These are phyloP conservation scores for Lycia hirtaria DNA, from an alignment of 2,888 invertebrate species.

Conservation along the genomic window DNA sequence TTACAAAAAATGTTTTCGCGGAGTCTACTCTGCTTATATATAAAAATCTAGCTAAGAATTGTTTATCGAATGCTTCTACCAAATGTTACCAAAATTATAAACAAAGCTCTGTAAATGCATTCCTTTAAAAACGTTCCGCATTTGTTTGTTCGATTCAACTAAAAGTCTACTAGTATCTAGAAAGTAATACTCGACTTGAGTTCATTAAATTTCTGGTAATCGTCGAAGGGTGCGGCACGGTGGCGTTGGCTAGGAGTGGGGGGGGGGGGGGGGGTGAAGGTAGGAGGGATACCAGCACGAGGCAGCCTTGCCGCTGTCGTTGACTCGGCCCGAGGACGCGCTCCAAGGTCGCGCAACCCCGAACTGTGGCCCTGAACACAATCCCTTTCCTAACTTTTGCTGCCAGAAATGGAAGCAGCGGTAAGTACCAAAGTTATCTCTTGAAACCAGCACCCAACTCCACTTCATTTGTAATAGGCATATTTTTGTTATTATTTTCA, in stretches of 20 bases:
- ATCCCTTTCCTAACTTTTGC: slow-evolving; percentile 50
- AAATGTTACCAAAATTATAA: too few species aligned
- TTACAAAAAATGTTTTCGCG: too few species aligned
- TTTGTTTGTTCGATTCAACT: slow-evolving; percentile 17
- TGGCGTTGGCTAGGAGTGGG: slow-evolving; percentile 48
- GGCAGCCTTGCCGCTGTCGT: slow-evolving; percentile 73
- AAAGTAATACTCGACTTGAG: slow-evolving; percentile 39
- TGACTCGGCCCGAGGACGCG: slow-evolving; percentile 79
- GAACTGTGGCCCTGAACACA: slow-evolving; percentile 54
- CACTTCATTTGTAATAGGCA: slow-evolving; percentile 7
- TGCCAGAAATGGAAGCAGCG: slow-evolving; percentile 44
- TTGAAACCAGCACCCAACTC: slow-evolving; percentile 4
- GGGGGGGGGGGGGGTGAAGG: slow-evolving; percentile 56
- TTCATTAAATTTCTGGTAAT: slow-evolving; percentile 65
- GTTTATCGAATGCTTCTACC: too few species aligned
- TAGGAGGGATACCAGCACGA: slow-evolving; percentile 38
- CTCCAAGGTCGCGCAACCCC: slow-evolving; percentile 72
- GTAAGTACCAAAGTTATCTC: slow-evolving; percentile 31
- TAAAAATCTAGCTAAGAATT: too few species aligned
- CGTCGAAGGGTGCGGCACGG: slow-evolving; percentile 43
- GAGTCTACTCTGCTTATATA: too few species aligned
- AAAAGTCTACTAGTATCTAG: slow-evolving; percentile 14
- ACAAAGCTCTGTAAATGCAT: too few species aligned
- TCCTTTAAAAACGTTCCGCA: slow-evolving; percentile 1
- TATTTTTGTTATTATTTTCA: not conserved